phyloP scores from a whole-genome alignment of 2,888 invertebrate species.

The Ariolimax columbianus region DNA sequence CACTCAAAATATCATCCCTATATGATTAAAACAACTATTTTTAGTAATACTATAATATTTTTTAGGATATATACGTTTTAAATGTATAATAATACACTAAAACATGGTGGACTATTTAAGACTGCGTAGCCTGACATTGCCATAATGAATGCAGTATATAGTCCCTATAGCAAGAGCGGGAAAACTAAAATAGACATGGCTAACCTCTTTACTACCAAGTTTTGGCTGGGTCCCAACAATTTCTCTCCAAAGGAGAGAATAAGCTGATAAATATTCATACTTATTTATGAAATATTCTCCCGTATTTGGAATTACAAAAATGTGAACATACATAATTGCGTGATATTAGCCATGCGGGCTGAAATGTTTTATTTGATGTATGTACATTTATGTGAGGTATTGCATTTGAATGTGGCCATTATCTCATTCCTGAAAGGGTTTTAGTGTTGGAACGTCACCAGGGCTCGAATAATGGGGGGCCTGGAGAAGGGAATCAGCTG shows the following conservation, averaged over 20 bases:
- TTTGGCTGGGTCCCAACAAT: slow-evolving; percentile 64
- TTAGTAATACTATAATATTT: not conserved
- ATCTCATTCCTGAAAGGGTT: not conserved
- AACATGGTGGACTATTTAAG: slow-evolving; percentile 64
- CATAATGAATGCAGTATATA: slow-evolving; percentile 57
- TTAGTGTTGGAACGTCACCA: not conserved
- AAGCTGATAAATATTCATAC: not conserved
- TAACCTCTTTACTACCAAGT: slow-evolving; percentile 73
- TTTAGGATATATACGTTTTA: not conserved
- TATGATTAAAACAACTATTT: not conserved
- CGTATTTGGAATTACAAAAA: no score
- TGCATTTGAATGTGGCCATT: no score
- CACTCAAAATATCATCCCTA: not conserved
- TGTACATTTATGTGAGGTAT: no score
- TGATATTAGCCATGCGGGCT: no score
- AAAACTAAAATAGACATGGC: slow-evolving; percentile 61
- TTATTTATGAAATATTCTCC: not conserved
- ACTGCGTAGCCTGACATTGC: slow-evolving; percentile 56
- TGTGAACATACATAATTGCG: no score
- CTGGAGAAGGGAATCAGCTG: slow-evolving; percentile 30
- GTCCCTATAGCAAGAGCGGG: slow-evolving; percentile 75
- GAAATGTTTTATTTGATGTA: not conserved
- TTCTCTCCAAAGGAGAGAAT: slow-evolving; percentile 65
- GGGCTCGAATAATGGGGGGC: not conserved
- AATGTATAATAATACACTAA: slow-evolving; percentile 24